Evolutionary conservation across 1,140 invertebrate species (phyloP), one percentile per base, ranked within the genome.

Genomic region (Microplitis mediator): DNA sequence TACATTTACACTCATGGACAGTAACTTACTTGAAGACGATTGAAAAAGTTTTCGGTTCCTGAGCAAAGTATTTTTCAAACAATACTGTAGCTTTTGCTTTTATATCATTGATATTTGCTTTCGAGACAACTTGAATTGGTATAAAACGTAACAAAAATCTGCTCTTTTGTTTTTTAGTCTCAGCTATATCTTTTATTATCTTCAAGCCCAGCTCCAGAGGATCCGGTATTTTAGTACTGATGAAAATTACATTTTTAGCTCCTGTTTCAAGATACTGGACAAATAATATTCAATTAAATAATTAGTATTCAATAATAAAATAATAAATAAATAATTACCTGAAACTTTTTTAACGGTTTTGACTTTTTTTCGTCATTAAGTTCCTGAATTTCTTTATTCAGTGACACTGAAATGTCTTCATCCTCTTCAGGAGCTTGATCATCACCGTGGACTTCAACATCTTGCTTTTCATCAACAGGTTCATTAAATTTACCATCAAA

Each of bases 211-310:
- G 74, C 71, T 91, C 86, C 72, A 92, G 89, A 32, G 95, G 95
- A 88, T 95, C 89, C 50, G 90, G 86, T 64, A 96, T 79, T 23
- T 90, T 92, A 4, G 92, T 93, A 79, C 90, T 91, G 69, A 98
- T 95, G 82, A 98, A 98, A 67, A 97, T 84, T 74, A 93, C 90
- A 84, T 96, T 96, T 62, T 92, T 93, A 0, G 92, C 92, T 69
- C 92, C 92, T 5, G 94, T 95, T 60, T 94, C 91, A 14, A 95
- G 89, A 62, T 86, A 85, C 85, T 91, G 81, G 73, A 89, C 89
- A 75, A 71, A 74, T 2, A 71, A 45, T 56, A 58, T 69, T 72
- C 16, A 61, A 2, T 23, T 23, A 23, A 23, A 23, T 23, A 23
- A 1, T 23, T 39, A 39, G 9, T 3, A 39, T 4, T 39, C 0